These are phyloP conservation scores for Hyla sarda DNA, from an alignment of 2,113 vertebrate species.

Conservation along the genomic window DNA sequence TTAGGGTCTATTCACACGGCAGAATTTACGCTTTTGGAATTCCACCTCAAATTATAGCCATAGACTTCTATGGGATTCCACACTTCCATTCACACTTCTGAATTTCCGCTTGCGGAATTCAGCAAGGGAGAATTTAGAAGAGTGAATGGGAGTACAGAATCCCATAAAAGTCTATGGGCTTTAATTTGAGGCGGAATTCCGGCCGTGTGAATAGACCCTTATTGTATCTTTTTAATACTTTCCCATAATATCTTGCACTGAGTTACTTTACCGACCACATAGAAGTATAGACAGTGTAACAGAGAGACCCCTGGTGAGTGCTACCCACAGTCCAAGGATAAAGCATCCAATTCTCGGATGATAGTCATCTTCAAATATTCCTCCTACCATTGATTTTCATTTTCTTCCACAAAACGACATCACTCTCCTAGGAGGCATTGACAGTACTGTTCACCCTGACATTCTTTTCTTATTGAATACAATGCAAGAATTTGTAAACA, in stretches of 20 bases:
- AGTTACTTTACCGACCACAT: neutral
- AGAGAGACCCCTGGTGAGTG: neutral
- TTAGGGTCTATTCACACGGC: no score
- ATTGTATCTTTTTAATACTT: slow-evolving; percentile 27
- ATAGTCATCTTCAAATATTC: neutral
- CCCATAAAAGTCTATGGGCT: no score
- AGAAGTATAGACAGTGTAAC: neutral
- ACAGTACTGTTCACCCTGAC: neutral
- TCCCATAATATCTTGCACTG: neutral
- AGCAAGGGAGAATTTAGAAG: no score
- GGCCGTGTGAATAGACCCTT: no score
- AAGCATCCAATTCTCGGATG: neutral
- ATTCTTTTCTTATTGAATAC: neutral
- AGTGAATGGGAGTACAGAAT: no score
- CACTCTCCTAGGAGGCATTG: neutral
- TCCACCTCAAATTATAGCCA: no score
- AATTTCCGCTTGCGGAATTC: no score
- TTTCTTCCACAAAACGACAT: neutral
- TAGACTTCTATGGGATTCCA: no score
- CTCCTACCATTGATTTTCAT: neutral
- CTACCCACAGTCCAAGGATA: neutral
- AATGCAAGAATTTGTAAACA: neutral
- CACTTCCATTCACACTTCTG: no score
- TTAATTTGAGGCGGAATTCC: no score
- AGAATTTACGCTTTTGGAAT: no score